Percentiles rank a stretch among this genome's conserved stretches.
phyloP scores from a whole-genome alignment of 1,140 invertebrate genomes.

The Tetragonula clypearis region DNA sequence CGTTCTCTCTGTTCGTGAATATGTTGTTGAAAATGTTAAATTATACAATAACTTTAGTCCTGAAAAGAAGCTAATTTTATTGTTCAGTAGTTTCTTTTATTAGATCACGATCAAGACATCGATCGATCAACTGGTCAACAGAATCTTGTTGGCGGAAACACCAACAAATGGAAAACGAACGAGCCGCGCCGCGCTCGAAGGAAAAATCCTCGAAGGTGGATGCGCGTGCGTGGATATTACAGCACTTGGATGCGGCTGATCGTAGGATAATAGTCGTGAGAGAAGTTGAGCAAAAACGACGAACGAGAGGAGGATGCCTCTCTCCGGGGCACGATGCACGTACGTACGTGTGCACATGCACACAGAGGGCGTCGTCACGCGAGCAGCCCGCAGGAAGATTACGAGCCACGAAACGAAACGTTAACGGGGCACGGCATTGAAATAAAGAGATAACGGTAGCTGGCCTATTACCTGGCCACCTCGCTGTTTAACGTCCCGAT shows the following conservation, averaged over 20 bases:
- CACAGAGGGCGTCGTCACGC: conserved; percentile 7
- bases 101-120: too few relatives aligned
- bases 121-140: too few relatives aligned
- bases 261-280: conserved; percentile 50
- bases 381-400: conserved; percentile 9
- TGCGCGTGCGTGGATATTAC: conserved; percentile 35
- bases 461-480: not conserved
- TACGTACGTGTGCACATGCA: not conserved
- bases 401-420: conserved; percentile 27
- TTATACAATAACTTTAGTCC: too few relatives aligned
- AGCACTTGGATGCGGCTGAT: conserved; percentile 41
- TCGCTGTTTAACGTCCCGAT: not conserved
- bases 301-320: conserved; percentile 17
- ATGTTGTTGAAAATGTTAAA: too few relatives aligned
- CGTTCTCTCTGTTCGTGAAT: too few relatives aligned
- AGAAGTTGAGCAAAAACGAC: conserved; percentile 40
- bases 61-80: too few relatives aligned
- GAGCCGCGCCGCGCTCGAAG: too few relatives aligned
- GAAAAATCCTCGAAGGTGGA: too few relatives aligned
- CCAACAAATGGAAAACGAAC: too few relatives aligned
- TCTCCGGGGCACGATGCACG: not conserved
- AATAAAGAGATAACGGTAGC: conserved; percentile 50
- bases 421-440: conserved; percentile 14
- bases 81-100: too few relatives aligned
- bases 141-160: too few relatives aligned